phyloP scores from a whole-genome alignment of 2,888 invertebrate species.

The Drosophila tanythrix region DNA sequence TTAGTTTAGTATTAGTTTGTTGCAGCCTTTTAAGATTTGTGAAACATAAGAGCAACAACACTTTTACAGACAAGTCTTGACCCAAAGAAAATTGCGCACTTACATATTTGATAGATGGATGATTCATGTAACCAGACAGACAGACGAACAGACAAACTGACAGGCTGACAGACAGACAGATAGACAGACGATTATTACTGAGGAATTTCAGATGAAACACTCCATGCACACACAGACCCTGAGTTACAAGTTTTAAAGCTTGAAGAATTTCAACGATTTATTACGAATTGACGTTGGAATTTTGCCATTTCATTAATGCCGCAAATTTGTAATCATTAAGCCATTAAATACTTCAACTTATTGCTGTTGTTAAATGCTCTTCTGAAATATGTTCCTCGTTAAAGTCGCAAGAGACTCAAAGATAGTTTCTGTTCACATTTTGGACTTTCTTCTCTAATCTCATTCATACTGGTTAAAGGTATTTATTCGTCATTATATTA shows the following conservation, averaged over 20 bases:
- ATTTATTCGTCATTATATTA: neutral
- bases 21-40: constrained; percentile 25
- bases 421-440: neutral
- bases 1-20: neutral
- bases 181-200: neutral
- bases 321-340: neutral
- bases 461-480: neutral
- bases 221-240: neutral
- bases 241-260: neutral
- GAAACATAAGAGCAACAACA: constrained; percentile 9
- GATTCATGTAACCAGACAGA: constrained; percentile 3
- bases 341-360: neutral
- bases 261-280: constrained; percentile 7
- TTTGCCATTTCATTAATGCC: neutral
- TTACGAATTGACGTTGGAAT: constrained; percentile 1
- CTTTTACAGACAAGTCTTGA: constrained; percentile 29
- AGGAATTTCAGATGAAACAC: constrained; percentile 2
- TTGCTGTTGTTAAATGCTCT: neutral
- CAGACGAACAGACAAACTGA: neutral
- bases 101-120: neutral
- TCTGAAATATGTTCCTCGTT: neutral
- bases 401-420: neutral
- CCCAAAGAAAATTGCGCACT: constrained; percentile 42
- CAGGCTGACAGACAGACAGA: neutral
- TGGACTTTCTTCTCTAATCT: neutral